A percentile compares a stretch with the other conserved stretches of the same genome.
These are phyloP conservation scores for Struthio camelus DNA, from an alignment of 2,113 vertebrate species.

Conservation along the genomic window DNA sequence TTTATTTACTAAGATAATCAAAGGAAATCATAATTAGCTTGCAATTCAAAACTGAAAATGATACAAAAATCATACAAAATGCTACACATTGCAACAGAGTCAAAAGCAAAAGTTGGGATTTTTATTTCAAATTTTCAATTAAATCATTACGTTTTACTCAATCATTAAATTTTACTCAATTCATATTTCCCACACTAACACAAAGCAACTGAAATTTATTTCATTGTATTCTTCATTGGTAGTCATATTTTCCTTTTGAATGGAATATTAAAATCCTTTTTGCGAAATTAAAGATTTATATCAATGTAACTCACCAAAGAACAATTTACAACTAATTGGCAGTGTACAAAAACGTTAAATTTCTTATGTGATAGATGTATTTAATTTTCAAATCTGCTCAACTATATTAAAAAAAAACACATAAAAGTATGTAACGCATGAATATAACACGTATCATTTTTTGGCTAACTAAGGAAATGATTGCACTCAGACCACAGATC, in stretches of 20 bases:
- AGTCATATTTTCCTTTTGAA: neutral
- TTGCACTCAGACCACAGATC: neutral
- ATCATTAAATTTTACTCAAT: neutral
- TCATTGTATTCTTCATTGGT: neutral
- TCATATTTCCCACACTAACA: neutral
- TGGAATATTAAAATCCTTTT: neutral
- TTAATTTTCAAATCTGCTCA: neutral
- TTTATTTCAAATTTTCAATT: neutral
- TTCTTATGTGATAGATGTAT: neutral
- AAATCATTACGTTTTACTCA: neutral
- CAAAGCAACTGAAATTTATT: neutral
- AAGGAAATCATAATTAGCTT: neutral
- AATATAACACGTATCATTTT: neutral
- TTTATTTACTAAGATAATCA: neutral
- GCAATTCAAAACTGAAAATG: neutral
- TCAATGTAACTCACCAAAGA: neutral
- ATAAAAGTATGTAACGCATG: neutral
- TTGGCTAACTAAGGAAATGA: neutral
- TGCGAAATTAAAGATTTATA: neutral
- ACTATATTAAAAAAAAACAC: neutral
- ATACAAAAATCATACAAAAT: neutral
- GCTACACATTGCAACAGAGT: neutral
- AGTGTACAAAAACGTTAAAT: neutral
- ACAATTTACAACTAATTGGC: neutral
- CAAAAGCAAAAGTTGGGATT: neutral